Evolutionary conservation across 2,797 vertebrate genomes (phyloP).

Genomic region (Aratinga solstitialis): DNA sequence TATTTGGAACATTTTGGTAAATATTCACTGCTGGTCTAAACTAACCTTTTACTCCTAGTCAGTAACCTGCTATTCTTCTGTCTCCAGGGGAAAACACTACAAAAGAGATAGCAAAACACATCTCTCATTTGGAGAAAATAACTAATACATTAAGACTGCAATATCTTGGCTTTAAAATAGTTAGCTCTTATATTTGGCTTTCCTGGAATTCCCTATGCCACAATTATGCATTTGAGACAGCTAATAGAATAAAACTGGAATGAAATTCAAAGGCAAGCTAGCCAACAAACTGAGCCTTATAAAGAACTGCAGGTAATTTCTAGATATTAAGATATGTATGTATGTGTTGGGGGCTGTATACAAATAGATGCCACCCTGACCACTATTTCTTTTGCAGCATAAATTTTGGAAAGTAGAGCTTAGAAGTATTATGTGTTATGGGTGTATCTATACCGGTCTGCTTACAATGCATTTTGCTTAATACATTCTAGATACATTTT

Average conservation of each 20-base stretch:
- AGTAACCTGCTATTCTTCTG: background rate
- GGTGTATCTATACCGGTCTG: background rate
- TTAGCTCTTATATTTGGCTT: background rate
- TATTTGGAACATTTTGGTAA: background rate
- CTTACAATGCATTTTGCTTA: background rate
- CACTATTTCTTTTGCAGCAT: background rate
- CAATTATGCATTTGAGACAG: background rate
- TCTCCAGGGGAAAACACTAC: background rate
- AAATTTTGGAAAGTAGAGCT: background rate
- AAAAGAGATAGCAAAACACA: background rate
- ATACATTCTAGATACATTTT: background rate
- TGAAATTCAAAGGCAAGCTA: background rate
- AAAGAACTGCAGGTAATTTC: background rate
- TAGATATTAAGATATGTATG: background rate
- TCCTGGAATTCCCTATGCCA: background rate
- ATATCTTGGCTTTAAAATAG: background rate
- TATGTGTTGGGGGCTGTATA: background rate
- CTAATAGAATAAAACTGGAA: background rate
- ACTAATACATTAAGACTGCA: background rate
- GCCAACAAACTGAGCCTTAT: background rate
- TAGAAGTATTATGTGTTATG: background rate
- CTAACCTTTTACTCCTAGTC: background rate
- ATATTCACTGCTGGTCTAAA: background rate
- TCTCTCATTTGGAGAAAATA: background rate
- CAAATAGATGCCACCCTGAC: background rate